phyloP scores from a whole-genome alignment of 53 echinoderm and acorn worm genomes.

The Actinopyga echinites region DNA sequence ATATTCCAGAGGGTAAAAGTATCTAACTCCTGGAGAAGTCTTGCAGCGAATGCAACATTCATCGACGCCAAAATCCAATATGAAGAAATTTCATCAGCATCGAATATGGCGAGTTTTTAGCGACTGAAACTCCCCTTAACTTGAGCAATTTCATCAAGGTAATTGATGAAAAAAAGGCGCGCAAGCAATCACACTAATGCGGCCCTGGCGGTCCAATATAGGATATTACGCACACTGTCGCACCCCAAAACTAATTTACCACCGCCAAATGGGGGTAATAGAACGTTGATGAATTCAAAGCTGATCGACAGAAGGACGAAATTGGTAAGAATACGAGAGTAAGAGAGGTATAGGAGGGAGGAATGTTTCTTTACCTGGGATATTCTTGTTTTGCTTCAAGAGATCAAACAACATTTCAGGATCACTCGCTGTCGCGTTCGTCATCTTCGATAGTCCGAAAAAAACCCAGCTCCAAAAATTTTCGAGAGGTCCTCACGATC shows the following conservation, averaged over 20 bases:
- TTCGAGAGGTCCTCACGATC: constrained; percentile 32
- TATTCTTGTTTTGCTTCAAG: constrained; percentile 42
- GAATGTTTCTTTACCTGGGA: constrained; percentile 23
- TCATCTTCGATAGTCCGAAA: constrained; percentile 17
- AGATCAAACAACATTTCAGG: constrained; percentile 46
- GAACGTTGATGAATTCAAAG: constrained; percentile 50
- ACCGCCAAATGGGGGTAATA: constrained; percentile 42
- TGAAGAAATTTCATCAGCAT: constrained; percentile 45
- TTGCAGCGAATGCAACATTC: constrained; percentile 9
- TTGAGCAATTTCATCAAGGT: constrained; percentile 48
- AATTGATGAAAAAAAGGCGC: constrained; percentile 50
- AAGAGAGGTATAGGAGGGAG: background rate
- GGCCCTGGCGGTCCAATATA: constrained; percentile 47
- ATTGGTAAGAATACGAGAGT: constrained; percentile 30
- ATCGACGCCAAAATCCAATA: constrained; percentile 36
- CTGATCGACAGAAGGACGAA: constrained; percentile 39
- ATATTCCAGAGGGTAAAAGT: background rate
- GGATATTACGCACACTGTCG: constrained; percentile 40
- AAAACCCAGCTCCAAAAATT: background rate
- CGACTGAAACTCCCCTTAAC: constrained; percentile 41
- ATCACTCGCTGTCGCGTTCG: background rate
- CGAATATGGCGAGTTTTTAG: constrained; percentile 11
- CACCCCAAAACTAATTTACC: constrained; percentile 57
- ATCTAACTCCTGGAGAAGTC: background rate
- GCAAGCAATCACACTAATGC: constrained; percentile 45